Evolutionary conservation across 2,888 invertebrate genomes (phyloP).

Genomic region (Poecilus cupreus): DNA sequence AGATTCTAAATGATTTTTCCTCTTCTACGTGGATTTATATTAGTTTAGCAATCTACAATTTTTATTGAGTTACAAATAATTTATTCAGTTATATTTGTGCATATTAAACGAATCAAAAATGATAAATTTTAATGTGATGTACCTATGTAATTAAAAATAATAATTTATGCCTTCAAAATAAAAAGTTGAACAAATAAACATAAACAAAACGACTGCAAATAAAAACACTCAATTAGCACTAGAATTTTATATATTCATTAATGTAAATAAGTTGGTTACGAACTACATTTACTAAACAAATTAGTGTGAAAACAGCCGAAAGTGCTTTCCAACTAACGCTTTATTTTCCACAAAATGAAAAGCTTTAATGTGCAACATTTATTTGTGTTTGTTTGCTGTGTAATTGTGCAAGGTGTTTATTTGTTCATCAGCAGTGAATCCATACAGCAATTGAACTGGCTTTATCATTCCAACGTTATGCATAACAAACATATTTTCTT

Average conservation of each 20-base stretch:
- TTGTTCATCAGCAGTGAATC: slow-evolving; percentile 26
- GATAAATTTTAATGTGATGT: slow-evolving; percentile 26
- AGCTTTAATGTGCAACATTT: slow-evolving; percentile 23
- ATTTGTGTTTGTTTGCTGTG: neutral
- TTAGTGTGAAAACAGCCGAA: slow-evolving; percentile 33
- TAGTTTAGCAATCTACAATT: no score
- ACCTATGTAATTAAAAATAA: slow-evolving; percentile 1
- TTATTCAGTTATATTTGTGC: neutral
- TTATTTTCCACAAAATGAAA: slow-evolving; percentile 40
- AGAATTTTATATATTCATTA: slow-evolving; percentile 32
- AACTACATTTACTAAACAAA: slow-evolving; percentile 26
- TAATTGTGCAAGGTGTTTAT: slow-evolving; percentile 27
- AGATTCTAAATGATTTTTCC: no score
- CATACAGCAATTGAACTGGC: neutral
- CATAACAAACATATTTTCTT: slow-evolving; percentile 44
- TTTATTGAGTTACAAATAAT: no score
- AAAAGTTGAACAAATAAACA: neutral
- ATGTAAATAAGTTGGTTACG: slow-evolving; percentile 33
- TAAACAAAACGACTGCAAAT: neutral
- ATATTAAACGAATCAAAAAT: neutral
- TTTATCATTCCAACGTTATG: slow-evolving; percentile 1
- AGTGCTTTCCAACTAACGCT: slow-evolving; percentile 14
- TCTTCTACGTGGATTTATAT: no score
- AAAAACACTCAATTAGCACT: slow-evolving; percentile 10
- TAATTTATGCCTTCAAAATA: slow-evolving; percentile 8